Percentiles rank a stretch among this genome's conserved stretches.
These are phyloP conservation scores for Habrosyne pyritoides DNA, from an alignment of 2,888 invertebrate species.

Conservation along the genomic window DNA sequence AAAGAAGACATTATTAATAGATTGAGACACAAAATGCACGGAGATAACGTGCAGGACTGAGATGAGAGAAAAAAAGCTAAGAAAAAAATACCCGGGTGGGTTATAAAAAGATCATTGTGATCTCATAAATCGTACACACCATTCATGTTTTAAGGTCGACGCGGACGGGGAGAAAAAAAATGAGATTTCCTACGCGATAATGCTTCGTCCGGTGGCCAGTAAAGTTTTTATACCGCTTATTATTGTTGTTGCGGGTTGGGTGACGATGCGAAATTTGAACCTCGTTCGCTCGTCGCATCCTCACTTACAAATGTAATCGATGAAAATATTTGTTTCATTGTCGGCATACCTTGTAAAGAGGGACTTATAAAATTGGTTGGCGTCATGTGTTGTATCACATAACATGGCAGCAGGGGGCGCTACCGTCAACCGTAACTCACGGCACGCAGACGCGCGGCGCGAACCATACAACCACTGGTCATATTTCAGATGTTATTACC, in stretches of 20 bases:
- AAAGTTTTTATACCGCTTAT: slow-evolving; percentile 51
- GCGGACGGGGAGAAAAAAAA: slow-evolving; percentile 56
- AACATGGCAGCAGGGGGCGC: slow-evolving; percentile 73
- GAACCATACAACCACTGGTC: slow-evolving; percentile 34
- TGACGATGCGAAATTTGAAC: slow-evolving; percentile 41
- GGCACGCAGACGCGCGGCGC: slow-evolving; percentile 25
- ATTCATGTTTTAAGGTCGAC: slow-evolving; percentile 74
- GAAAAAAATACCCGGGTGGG: slow-evolving; percentile 56
- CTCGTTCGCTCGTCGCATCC: slow-evolving; percentile 28
- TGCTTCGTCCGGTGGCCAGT: slow-evolving; percentile 73
- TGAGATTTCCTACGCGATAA: slow-evolving; percentile 78
- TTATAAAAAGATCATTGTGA: slow-evolving; percentile 78
- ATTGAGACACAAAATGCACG: slow-evolving; percentile 79
- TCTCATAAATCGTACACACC: slow-evolving; percentile 81
- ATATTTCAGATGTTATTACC: slow-evolving; percentile 68
- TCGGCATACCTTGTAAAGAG: slow-evolving; percentile 34
- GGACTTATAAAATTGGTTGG: slow-evolving; percentile 55
- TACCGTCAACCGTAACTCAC: slow-evolving; percentile 69
- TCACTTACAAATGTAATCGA: slow-evolving; percentile 29
- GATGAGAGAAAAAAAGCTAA: slow-evolving; percentile 40
- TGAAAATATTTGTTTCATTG: neutral
- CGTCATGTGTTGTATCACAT: slow-evolving; percentile 71
- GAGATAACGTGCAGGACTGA: slow-evolving; percentile 59
- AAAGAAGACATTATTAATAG: slow-evolving; percentile 81
- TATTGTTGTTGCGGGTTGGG: slow-evolving; percentile 36